Base-by-base conservation (phyloP, 2,888 invertebrate genomes). In the Parnassius mnemosyne region DNA sequence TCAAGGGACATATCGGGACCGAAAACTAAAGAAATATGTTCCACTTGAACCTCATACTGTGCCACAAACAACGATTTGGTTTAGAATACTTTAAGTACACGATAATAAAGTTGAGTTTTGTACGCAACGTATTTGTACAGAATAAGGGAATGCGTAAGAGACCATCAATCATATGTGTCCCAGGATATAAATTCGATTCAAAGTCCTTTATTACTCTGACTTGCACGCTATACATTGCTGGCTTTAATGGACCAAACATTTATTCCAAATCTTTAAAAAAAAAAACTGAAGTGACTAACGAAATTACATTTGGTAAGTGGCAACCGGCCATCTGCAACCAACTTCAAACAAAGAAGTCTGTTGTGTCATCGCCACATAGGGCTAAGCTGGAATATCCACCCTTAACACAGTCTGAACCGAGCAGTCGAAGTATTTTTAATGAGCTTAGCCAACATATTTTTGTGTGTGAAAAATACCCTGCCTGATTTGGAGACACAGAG, bases 101-200 rank as follows among this genome's bases (percentile, higher is more conserved):
- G 10, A 43, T 1, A 43, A 53, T 60, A 63, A 53, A 49, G 63
- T 56, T 56, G 13, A 12, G n/a, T 56, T 63, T 63, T 9, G 25
- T 50, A 16, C 12, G 2, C 49, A 52, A 34, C 34, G 16, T 34
- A 20, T 11, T 41, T 42, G 12, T 13, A 13, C 41, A 66, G 60
- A 47, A 44, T 60, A 53, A 13, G 13, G 13, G 51, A 43, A 43
- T 60, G 62, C 47, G 59, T 53, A 16, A 67, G 68, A 53, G 67
- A 61, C 70, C 69, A 82, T 83, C 80, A 81, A 81, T 83, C 83
- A 82, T 77, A 76, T 65, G 68, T 72, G 79, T 76, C 75, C 67
- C 68, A 66, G 72, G 68, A 74, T 66, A 69, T 69, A 69, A 68
- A 67, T 63, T 66, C 67, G 64, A 63, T 57, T 62, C 61, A 66